phyloP scores from a whole-genome alignment of 2,888 invertebrate genomes.

The Tenthredo livida region DNA sequence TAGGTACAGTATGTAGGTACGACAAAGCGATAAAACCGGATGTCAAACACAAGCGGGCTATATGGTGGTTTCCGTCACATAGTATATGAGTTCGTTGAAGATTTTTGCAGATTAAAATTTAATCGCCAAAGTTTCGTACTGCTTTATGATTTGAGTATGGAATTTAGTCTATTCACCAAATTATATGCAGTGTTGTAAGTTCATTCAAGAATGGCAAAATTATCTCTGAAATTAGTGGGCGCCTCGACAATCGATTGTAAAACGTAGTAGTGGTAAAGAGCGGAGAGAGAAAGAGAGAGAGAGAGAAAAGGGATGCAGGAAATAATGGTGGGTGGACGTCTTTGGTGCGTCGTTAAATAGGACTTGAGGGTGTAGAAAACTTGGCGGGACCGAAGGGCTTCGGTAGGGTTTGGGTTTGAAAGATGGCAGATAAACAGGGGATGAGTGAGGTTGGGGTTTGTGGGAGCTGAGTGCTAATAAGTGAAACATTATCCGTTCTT shows the following conservation, averaged over 20 bases:
- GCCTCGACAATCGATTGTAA: constrained; percentile 10
- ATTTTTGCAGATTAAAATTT: neutral
- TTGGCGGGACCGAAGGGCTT: constrained; percentile 6
- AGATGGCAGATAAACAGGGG: constrained; percentile 35
- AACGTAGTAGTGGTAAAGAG: neutral
- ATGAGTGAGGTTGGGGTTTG: constrained; percentile 6
- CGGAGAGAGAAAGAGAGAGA: neutral
- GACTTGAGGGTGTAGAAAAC: constrained; percentile 14
- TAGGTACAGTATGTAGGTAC: neutral
- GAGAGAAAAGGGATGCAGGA: neutral
- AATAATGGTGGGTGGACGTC: constrained; percentile 34
- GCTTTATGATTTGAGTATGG: neutral
- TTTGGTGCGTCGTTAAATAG: constrained; percentile 31
- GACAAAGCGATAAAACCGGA: neutral
- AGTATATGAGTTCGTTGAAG: neutral
- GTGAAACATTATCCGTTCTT: constrained; percentile 24
- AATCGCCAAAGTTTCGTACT: neutral
- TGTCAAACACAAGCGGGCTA: neutral
- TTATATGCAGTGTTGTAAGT: neutral
- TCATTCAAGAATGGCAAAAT: neutral
- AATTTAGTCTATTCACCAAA: neutral
- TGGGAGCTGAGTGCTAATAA: constrained; percentile 36
- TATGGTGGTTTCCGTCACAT: neutral
- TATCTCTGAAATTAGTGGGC: neutral
- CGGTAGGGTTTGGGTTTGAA: constrained; percentile 12